Conservation (phyloP, 2,888 invertebrate genomes). For the Pandemis corylana region DNA sequence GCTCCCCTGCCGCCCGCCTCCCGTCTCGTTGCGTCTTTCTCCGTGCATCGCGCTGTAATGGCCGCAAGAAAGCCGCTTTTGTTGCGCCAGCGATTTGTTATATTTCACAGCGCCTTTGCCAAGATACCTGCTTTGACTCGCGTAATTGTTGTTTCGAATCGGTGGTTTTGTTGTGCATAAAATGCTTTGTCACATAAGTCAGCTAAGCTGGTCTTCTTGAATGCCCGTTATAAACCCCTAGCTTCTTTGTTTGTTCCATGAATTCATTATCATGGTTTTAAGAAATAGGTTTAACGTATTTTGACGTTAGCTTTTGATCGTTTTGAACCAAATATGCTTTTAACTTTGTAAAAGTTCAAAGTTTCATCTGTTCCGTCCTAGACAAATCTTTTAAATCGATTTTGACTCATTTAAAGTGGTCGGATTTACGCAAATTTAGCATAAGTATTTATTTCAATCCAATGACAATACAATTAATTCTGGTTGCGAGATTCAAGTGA, state of each 20-base stretch:
- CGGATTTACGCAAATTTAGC: too few relatives aligned
- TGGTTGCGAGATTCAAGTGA: too few relatives aligned
- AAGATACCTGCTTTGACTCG: constrained; percentile 80
- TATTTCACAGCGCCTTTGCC: constrained; percentile 78
- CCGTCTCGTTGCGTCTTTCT: constrained; percentile 52
- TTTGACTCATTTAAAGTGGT: too few relatives aligned
- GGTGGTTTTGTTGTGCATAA: constrained; percentile 78
- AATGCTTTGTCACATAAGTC: constrained; percentile 83
- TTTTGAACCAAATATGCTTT: too few relatives aligned
- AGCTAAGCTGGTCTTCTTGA: constrained; percentile 69
- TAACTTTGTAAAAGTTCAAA: too few relatives aligned
- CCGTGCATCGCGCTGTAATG: constrained; percentile 77
- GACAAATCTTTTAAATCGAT: too few relatives aligned
- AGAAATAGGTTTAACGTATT: constrained; percentile 41
- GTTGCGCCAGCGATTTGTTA: constrained; percentile 82
- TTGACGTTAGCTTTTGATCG: constrained; percentile 7
- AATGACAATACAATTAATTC: too few relatives aligned
- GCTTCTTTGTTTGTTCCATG: constrained; percentile 73
- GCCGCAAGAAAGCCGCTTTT: constrained; percentile 83
- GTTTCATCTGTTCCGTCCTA: too few relatives aligned
- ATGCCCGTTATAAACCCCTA: constrained; percentile 56
- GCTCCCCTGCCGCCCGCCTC: constrained; percentile 34
- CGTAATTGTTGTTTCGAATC: constrained; percentile 83
- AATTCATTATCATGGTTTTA: constrained; percentile 63
- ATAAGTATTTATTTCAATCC: too few relatives aligned